Conservation (phyloP, 1,140 invertebrate species). For the Meloidogyne floridensis region DNA sequence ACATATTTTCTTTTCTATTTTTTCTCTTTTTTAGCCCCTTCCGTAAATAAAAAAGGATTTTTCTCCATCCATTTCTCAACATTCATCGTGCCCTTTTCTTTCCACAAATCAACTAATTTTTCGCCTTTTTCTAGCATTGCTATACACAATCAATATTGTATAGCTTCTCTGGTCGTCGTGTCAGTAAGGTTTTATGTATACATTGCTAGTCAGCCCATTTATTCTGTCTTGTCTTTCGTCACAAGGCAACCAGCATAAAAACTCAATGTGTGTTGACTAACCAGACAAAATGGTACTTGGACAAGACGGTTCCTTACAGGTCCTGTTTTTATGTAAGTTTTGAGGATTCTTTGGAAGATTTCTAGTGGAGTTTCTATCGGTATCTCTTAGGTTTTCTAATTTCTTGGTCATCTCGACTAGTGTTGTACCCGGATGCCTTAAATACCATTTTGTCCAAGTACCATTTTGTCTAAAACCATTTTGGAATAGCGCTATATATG, state of each 20-base stretch:
- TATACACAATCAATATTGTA: slow-evolving; percentile 1
- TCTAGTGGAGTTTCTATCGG: too few species aligned
- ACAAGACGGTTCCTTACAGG: too few species aligned
- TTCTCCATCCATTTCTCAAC: slow-evolving; percentile 3
- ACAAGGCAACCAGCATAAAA: slow-evolving; percentile 4
- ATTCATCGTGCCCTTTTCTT: slow-evolving; percentile 5
- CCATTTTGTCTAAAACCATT: too few species aligned
- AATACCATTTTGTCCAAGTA: too few species aligned
- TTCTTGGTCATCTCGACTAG: too few species aligned
- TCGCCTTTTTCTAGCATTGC: background rate
- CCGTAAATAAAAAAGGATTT: background rate
- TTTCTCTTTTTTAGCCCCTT: slow-evolving; percentile 15
- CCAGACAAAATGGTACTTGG: too few species aligned
- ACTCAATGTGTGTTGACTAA: background rate
- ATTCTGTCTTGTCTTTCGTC: background rate
- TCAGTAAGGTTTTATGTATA: slow-evolving; percentile 2
- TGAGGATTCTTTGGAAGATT: too few species aligned
- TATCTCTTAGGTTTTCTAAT: too few species aligned
- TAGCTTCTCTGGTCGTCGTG: background rate
- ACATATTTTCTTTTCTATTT: background rate
- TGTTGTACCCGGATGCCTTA: too few species aligned
- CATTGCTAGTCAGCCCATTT: background rate
- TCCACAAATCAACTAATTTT: background rate
- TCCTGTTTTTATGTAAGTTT: too few species aligned
- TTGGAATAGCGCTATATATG: background rate